These are phyloP conservation scores for Cheilosia vulpina DNA, from an alignment of 2,888 invertebrate genomes.

Conservation along the genomic window DNA sequence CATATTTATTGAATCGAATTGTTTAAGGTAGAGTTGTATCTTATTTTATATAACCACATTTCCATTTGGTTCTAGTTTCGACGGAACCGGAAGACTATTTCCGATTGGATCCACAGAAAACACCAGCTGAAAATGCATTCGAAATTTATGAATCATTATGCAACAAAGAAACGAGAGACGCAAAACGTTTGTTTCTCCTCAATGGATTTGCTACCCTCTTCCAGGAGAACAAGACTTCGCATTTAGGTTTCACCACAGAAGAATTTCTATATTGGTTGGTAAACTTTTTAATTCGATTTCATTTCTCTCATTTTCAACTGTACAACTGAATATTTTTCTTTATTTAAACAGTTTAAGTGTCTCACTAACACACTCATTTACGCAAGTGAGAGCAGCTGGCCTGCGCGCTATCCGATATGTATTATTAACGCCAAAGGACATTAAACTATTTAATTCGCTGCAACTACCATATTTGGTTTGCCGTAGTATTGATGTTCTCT, in stretches of 20 bases:
- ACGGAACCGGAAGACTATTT: conserved; percentile 86
- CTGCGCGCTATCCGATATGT: conserved; percentile 94
- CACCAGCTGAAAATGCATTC: conserved; percentile 87
- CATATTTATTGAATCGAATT: no score
- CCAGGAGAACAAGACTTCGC: conserved; percentile 75
- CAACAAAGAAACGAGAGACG: conserved; percentile 86
- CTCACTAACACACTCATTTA: conserved; percentile 92
- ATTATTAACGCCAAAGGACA: conserved; percentile 90
- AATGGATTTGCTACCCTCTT: conserved; percentile 93
- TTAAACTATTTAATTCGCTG: conserved; percentile 90
- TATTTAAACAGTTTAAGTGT: conserved; percentile 89
- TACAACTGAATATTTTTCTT: neutral
- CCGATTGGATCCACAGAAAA: conserved; percentile 86
- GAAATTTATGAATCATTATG: conserved; percentile 87
- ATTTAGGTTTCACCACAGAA: conserved; percentile 89
- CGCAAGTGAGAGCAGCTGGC: conserved; percentile 95
- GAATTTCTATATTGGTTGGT: conserved; percentile 92
- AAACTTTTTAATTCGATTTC: conserved; percentile 77
- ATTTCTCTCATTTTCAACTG: neutral
- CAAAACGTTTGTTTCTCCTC: conserved; percentile 92
- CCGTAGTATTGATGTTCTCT: conserved; percentile 94
- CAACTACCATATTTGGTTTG: conserved; percentile 92
- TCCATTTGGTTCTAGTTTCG: conserved; percentile 52
- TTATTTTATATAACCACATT: neutral
- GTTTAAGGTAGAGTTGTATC: no score